A percentile compares a stretch with the other conserved stretches of the same genome.
These are phyloP conservation scores for Halocaridina rubra DNA, from an alignment of 2,888 invertebrate genomes.

Conservation along the genomic window DNA sequence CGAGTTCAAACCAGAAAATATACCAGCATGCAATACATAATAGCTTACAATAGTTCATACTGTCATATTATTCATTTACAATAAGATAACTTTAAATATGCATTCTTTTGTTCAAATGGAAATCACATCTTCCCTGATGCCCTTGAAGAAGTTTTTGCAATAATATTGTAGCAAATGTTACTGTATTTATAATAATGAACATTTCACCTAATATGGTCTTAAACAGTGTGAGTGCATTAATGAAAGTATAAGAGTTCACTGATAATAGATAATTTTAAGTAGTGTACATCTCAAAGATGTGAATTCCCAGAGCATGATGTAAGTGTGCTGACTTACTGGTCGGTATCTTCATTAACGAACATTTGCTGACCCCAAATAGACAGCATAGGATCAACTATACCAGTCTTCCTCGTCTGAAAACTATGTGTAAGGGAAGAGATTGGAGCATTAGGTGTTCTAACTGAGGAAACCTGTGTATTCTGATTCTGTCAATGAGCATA, in stretches of 20 bases:
- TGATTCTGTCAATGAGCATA: not conserved
- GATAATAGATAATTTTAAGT: too few relatives aligned
- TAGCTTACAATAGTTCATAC: too few relatives aligned
- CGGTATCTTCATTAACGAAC: constrained; percentile 96
- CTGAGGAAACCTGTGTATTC: not conserved
- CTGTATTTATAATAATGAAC: too few relatives aligned
- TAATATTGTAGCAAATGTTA: too few relatives aligned
- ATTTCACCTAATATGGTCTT: too few relatives aligned
- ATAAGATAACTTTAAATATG: not conserved
- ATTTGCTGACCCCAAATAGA: constrained; percentile 95
- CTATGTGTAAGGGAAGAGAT: constrained; percentile 68
- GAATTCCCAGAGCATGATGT: constrained; percentile 1
- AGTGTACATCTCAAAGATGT: not conserved
- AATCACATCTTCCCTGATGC: not conserved
- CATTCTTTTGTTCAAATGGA: not conserved
- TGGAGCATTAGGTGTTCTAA: constrained; percentile 65
- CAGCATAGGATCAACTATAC: constrained; percentile 98
- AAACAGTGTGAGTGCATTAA: too few relatives aligned
- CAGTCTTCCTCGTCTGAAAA: constrained; percentile 82
- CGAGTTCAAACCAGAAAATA: too few relatives aligned
- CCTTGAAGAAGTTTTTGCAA: too few relatives aligned
- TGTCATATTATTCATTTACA: too few relatives aligned
- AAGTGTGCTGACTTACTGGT: constrained; percentile 83
- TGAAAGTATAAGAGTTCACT: too few relatives aligned
- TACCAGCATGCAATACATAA: too few relatives aligned